phyloP scores from a whole-genome alignment of 2,888 invertebrate genomes.

The Sacculina carcini region DNA sequence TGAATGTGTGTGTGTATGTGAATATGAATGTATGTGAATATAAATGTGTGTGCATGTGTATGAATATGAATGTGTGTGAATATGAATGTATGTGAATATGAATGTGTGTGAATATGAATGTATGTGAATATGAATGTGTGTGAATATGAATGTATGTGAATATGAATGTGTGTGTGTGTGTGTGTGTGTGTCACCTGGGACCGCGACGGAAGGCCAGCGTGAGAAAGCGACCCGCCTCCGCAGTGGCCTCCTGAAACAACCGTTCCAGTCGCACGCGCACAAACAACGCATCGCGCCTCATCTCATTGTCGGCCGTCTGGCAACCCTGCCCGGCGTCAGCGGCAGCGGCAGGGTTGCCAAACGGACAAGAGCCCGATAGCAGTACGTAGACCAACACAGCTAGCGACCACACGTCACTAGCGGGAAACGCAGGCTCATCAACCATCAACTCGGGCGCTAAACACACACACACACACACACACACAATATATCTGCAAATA shows the following conservation, averaged over 20 bases:
- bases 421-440: constrained; percentile 62
- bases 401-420: constrained; percentile 86
- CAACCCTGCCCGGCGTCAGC: too few relatives aligned
- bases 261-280: constrained; percentile 80
- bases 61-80: too few relatives aligned
- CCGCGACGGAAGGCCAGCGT: constrained; percentile 85
- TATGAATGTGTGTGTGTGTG: too few relatives aligned
- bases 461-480: constrained; percentile 13
- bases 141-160: too few relatives aligned
- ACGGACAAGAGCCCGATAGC: constrained; percentile 75
- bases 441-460: constrained; percentile 64
- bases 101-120: too few relatives aligned
- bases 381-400: constrained; percentile 75
- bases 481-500: too few relatives aligned
- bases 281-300: constrained; percentile 67
- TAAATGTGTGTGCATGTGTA: too few relatives aligned
- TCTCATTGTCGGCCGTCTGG: too few relatives aligned
- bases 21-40: too few relatives aligned
- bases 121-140: too few relatives aligned
- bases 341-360: constrained; percentile 41
- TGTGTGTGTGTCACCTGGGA: constrained; percentile 40
- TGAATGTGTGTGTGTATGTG: background rate
- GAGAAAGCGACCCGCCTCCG: constrained; percentile 73
- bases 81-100: too few relatives aligned
- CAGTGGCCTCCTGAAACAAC: constrained; percentile 76